Evolutionary conservation across 2,888 invertebrate genomes (phyloP), one percentile per base, ranked within the genome.

Genomic region (Ennomos erosarius): DNA sequence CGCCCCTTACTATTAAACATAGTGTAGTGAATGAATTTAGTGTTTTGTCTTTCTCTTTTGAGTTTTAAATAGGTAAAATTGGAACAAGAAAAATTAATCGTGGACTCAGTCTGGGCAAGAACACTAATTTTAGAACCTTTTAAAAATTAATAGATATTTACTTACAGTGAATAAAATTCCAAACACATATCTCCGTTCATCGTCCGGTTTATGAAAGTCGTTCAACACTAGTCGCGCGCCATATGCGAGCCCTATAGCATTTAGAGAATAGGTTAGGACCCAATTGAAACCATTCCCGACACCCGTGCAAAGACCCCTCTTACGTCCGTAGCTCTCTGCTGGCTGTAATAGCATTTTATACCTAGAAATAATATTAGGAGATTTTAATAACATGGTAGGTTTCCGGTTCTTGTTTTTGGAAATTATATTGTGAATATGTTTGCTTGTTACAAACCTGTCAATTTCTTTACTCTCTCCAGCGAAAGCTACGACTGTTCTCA

Each of bases 201-300:
- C 93, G 2, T 89, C 81, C 0, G 93, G 92, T 26, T 93, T 87
- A 10, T 92, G 85, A 9, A 94, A 92, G 72, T 95, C 95, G 0
- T 92, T 88, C 13, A 96, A 76, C 12, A 96, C 95, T 9, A 97
- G 88, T 52, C 94, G 87, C 0, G 96, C 94, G 0, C 97, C 97
- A 78, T 96, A 97, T 89, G 96, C 95, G 75, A 97, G 95, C 3
- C 96, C 95, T 13, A 97, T 85, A 1, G 96, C 95, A 75, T 96
- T 96, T 62, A 95, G 93, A 10, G 94, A 90, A 76, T 96, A 97
- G 8, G 96, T 95, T 37, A 96, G 93, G 16, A 96, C 93, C 96
- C 96, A 96, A 93, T 96, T 95, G 36, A 95, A 85, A 0, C 95
- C 96, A 9, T 94, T 94, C 0, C 96, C 96, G 0, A 96, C 84